Conservation (phyloP, 2,113 vertebrate genomes). For the Apus apus region DNA sequence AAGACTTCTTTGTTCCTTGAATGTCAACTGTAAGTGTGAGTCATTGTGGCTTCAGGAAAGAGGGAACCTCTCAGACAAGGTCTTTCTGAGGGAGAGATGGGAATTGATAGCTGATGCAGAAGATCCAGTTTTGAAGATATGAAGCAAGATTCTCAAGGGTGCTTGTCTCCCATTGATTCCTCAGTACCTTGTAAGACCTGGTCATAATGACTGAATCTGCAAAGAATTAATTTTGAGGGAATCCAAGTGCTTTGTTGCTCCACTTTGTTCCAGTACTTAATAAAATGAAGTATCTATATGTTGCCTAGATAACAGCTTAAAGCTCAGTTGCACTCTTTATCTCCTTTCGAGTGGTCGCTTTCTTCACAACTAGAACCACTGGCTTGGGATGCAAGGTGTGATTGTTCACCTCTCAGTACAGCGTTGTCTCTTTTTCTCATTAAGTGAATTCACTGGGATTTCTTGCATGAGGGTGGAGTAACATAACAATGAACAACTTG, state of each 20-base stretch:
- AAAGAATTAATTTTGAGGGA: not conserved
- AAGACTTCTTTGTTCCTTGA: slow-evolving; percentile 64
- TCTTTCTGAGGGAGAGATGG: slow-evolving; percentile 27
- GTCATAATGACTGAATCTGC: not conserved
- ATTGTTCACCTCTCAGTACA: not conserved
- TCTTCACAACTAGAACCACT: not conserved
- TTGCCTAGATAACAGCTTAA: not conserved
- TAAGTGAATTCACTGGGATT: slow-evolving; percentile 35
- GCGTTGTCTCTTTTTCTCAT: not conserved
- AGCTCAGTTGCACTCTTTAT: not conserved
- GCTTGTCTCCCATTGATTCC: not conserved
- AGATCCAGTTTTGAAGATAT: slow-evolving; percentile 30
- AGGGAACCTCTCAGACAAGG: slow-evolving; percentile 47
- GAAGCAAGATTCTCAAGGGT: not conserved
- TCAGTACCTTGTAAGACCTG: not conserved
- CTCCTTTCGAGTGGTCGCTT: not conserved
- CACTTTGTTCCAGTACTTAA: not conserved
- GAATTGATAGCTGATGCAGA: slow-evolving; percentile 15
- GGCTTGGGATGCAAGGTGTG: not conserved
- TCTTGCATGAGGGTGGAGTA: slow-evolving; percentile 35
- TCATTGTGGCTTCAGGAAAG: slow-evolving; percentile 42
- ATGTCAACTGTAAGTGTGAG: slow-evolving; percentile 55
- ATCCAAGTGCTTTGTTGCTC: not conserved
- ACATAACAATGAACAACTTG: slow-evolving; percentile 55
- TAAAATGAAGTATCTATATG: not conserved